Conservation (phyloP, 1,140 invertebrate species). For the Drosophila lini region DNA sequence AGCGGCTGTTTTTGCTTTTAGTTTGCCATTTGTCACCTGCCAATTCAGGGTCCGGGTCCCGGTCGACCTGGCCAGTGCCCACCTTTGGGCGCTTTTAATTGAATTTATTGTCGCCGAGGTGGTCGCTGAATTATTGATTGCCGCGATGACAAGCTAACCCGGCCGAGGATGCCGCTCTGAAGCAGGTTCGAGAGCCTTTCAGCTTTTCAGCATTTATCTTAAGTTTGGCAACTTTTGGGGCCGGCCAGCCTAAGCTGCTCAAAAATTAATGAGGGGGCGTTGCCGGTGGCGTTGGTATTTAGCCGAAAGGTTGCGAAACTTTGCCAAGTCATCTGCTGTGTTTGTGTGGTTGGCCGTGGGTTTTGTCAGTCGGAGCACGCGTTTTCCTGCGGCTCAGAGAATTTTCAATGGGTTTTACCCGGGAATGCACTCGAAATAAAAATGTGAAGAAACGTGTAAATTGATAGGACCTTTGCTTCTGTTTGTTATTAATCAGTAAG, state of each 20-base stretch:
- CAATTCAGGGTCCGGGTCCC: slow-evolving; percentile 12
- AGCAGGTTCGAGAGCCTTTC: slow-evolving; percentile 10
- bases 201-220: slow-evolving; percentile 54
- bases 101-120: slow-evolving; percentile 59
- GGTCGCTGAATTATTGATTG: slow-evolving; percentile 65
- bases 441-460: neutral
- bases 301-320: slow-evolving; percentile 39
- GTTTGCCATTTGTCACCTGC: slow-evolving; percentile 53
- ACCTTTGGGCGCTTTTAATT: slow-evolving; percentile 70
- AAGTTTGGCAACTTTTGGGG: slow-evolving; percentile 58
- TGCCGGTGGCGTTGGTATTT: slow-evolving; percentile 11
- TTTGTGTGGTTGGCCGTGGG: slow-evolving; percentile 21
- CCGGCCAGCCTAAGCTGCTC: slow-evolving; percentile 39
- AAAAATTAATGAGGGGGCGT: slow-evolving; percentile 68
- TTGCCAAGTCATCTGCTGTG: slow-evolving; percentile 29
- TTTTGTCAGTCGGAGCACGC: slow-evolving; percentile 46
- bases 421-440: neutral
- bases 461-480: neutral
- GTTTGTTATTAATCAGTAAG: neutral
- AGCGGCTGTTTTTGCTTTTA: slow-evolving; percentile 47
- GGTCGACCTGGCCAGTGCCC: slow-evolving; percentile 1
- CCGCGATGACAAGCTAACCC: slow-evolving; percentile 56
- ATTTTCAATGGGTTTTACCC: slow-evolving; percentile 21
- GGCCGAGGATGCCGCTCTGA: slow-evolving; percentile 15
- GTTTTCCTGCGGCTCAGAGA: slow-evolving; percentile 16